phyloP scores from a whole-genome alignment of 2,797 vertebrate genomes.

The Pogonophryne albipinna region DNA sequence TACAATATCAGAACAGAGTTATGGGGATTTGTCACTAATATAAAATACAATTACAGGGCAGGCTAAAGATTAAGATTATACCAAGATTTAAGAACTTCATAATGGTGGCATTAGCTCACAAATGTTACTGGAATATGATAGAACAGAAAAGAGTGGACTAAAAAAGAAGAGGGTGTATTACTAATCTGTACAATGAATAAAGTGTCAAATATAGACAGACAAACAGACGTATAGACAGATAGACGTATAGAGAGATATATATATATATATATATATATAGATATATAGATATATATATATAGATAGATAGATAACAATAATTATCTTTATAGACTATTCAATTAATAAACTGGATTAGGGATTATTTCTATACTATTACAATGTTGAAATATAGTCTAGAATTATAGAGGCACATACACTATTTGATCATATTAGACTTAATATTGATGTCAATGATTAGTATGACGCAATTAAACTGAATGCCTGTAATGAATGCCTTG shows the following conservation, averaged over 20 bases:
- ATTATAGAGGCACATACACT: background rate
- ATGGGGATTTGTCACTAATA: background rate
- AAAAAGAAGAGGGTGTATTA: background rate
- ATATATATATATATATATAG: too few species aligned
- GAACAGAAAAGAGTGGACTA: background rate
- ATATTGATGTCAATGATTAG: background rate
- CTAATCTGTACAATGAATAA: background rate
- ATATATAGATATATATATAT: constrained; percentile 4
- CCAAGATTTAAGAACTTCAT: background rate
- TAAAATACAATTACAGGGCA: background rate
- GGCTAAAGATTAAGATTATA: background rate
- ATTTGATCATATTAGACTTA: background rate
- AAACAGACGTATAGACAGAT: background rate
- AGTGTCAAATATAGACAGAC: background rate
- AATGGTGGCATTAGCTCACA: constrained; percentile 1
- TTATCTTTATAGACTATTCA: background rate
- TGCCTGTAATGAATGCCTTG: background rate
- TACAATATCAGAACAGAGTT: background rate
- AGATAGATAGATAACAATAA: background rate
- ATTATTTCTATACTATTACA: background rate
- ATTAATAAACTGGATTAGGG: background rate
- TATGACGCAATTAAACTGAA: background rate
- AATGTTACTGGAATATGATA: constrained; percentile 5
- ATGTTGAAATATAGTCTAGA: background rate
- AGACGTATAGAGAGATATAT: background rate